Percentiles rank a stretch among this genome's conserved stretches.
These are phyloP conservation scores for Pogonophryne albipinna DNA, from an alignment of 2,797 vertebrate species.

Conservation along the genomic window DNA sequence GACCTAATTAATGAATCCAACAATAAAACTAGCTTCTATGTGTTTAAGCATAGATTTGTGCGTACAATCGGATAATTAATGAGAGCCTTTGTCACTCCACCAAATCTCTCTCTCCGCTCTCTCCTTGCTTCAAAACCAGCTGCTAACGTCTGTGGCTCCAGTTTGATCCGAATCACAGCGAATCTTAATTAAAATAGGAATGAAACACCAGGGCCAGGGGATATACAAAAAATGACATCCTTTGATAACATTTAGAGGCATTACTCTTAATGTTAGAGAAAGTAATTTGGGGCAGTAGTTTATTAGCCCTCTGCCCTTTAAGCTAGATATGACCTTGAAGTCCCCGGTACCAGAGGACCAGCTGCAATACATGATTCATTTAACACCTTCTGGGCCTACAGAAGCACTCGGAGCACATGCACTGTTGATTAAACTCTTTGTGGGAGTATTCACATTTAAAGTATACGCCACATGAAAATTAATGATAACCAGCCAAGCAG, in stretches of 20 bases:
- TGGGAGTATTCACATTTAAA: constrained; percentile 82
- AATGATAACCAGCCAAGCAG: constrained; percentile 77
- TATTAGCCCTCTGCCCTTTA: constrained; percentile 78
- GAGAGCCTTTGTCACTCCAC: constrained; percentile 26
- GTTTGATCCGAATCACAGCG: constrained; percentile 42
- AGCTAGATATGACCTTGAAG: constrained; percentile 79
- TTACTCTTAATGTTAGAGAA: constrained; percentile 70
- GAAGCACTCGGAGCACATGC: constrained; percentile 65
- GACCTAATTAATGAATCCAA: constrained; percentile 25
- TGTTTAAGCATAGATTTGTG: constrained; percentile 17
- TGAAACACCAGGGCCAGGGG: constrained; percentile 49
- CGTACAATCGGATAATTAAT: constrained; percentile 8
- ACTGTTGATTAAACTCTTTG: constrained; percentile 80
- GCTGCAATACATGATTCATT: constrained; percentile 83
- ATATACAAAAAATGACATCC: constrained; percentile 66
- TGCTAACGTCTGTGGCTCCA: constrained; percentile 43
- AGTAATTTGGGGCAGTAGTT: constrained; percentile 76
- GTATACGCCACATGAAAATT: constrained; percentile 79
- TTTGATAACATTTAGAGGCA: constrained; percentile 68
- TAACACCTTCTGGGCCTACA: constrained; percentile 78
- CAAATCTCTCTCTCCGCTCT: constrained; percentile 20
- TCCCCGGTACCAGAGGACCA: constrained; percentile 71
- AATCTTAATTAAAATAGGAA: constrained; percentile 69
- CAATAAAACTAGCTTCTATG: constrained; percentile 8
- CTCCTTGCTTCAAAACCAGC: constrained; percentile 35